Base-by-base conservation (phyloP, 2,113 vertebrate species). In the Oncorhynchus clarkii region DNA sequence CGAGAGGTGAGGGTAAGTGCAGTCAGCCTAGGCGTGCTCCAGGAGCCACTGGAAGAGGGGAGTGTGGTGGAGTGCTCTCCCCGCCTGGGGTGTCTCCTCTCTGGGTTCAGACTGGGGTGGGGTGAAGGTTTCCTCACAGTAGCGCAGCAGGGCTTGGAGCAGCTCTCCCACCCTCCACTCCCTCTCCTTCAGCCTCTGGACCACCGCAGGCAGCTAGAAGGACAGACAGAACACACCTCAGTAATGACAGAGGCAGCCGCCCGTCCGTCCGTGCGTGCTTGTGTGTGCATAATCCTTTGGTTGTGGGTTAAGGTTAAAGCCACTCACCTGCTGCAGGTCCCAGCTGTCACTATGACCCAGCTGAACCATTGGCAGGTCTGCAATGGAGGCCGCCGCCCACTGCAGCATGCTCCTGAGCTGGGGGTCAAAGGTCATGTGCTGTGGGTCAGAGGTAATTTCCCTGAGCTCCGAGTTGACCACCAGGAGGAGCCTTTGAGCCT, bases 301-400 rank as follows among this genome's bases (percentile, higher is more conserved):
- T 18, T 31, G 57, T n/a, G 5, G 26, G 8, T 22, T 27, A 45
- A 1, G 22, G 64, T 34, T 80, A 93, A 94, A 39, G 39, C 39
- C 39, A 45, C 39, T 95, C 87, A 99, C 98, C 86, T 91, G 91
- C 71, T 94, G 89, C 0, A 98, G 93, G 18, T 97, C 97, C 78
- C 88, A 90, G 60, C 93, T 91, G 27, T 86, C 65, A 69, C 78
- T 2, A 0, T 93, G 91, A 14, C 76, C 88, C 59, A 98, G 94
- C 82, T 93, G 93, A 81, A 99, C 91, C 54, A 94, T 88, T 18
- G 93, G 81, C 62, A 96, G 76, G 26, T 95, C 96, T 2, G 89
- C 90, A 80, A 98, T 94, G n/a, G 98, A 99, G 79, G 96, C 96
- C 1, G 94, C 92, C 2, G 94, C 92, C 98, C 98, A 99, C 86